phyloP scores from a whole-genome alignment of 2,888 invertebrate genomes.

The Drosophila cognata region DNA sequence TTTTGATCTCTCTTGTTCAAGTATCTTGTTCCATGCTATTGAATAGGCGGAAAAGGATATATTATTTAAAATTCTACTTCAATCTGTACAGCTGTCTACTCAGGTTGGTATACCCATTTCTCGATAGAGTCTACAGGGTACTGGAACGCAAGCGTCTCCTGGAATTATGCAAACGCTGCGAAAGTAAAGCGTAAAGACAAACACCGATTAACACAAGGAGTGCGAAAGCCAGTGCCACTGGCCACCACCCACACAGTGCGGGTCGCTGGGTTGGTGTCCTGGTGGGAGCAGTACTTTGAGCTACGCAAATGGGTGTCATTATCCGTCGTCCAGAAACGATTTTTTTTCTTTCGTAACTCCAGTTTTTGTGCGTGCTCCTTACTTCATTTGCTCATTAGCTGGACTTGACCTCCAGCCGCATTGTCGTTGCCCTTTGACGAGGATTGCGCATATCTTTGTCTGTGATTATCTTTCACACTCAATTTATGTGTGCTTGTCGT shows the following conservation, averaged over 20 bases:
- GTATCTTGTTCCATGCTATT: neutral
- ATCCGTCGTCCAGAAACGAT: constrained; percentile 63
- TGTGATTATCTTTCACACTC: constrained; percentile 27
- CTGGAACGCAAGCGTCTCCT: constrained; percentile 13
- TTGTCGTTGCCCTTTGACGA: constrained; percentile 10
- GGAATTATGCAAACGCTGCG: constrained; percentile 68
- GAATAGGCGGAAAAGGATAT: neutral
- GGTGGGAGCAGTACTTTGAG: constrained; percentile 38
- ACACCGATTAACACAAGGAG: constrained; percentile 68
- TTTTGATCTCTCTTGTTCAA: neutral
- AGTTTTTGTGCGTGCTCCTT: constrained; percentile 17
- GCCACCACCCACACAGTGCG: constrained; percentile 11
- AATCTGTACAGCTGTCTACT: neutral
- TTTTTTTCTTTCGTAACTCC: constrained; percentile 34
- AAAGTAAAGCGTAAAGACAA: constrained; percentile 61
- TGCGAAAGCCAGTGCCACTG: constrained; percentile 45
- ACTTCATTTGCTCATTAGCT: constrained; percentile 55
- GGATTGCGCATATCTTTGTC: constrained; percentile 17
- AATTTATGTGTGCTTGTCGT: constrained; percentile 34
- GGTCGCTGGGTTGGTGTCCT: neutral
- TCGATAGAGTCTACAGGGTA: constrained; percentile 26
- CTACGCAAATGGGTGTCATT: constrained; percentile 77
- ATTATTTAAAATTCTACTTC: neutral
- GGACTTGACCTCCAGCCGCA: constrained; percentile 21
- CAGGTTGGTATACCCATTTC: neutral